phyloP scores from a whole-genome alignment of 2,113 vertebrate species.

The Corythoichthys intestinalis region DNA sequence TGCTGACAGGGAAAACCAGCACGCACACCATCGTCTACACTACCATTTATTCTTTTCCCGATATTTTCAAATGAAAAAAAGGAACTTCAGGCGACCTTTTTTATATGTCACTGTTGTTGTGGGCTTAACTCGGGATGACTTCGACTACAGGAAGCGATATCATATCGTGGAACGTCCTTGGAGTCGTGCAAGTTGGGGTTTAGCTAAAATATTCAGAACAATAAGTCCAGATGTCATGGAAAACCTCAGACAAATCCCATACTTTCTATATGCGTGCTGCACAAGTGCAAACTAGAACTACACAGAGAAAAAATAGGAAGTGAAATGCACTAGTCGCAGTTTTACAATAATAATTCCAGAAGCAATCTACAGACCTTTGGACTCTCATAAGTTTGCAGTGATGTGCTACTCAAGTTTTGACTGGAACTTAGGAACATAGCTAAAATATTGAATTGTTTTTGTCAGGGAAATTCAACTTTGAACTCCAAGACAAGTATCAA shows the following conservation, averaged over 20 bases:
- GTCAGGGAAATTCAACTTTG: too few species aligned
- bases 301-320: background rate
- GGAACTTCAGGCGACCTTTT: background rate
- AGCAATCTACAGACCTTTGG: too few species aligned
- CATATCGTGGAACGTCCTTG: background rate
- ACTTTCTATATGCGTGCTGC: too few species aligned
- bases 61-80: background rate
- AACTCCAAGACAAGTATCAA: too few species aligned
- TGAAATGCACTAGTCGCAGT: too few species aligned
- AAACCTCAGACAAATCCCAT: background rate
- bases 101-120: background rate
- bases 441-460: too few species aligned
- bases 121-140: background rate
- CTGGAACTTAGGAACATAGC: too few species aligned
- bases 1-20: constrained; percentile 1
- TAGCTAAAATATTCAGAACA: background rate
- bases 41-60: too few species aligned
- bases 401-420: too few species aligned
- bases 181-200: too few species aligned
- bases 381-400: too few species aligned
- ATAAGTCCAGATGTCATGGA: background rate
- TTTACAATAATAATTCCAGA: too few species aligned
- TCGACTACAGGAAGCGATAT: background rate
- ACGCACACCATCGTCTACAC: background rate
- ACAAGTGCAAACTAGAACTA: background rate